A percentile compares a stretch with the other conserved stretches of the same genome.
Evolutionary conservation across 37 sponge, comb jelly and placozoan genomes (phyloP).

Genomic region (Ephydatia muelleri): DNA sequence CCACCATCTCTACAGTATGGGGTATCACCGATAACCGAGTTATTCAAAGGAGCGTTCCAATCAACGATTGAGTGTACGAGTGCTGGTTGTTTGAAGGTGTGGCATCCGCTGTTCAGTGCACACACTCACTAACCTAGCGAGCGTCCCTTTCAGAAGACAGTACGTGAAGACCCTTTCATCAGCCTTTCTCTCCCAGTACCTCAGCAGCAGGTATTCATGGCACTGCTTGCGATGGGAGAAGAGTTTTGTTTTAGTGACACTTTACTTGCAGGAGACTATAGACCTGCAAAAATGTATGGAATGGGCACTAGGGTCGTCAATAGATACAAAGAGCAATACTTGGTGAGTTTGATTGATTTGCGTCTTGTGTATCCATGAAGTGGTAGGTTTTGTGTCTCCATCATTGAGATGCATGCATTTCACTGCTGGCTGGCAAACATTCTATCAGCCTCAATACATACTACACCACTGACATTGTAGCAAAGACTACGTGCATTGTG

Average conservation of each 20-base stretch:
- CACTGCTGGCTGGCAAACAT: too few species aligned
- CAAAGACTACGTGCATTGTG: too few species aligned
- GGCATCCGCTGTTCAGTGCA: not conserved
- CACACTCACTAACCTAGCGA: too few species aligned
- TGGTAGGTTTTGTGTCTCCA: too few species aligned
- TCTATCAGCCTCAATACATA: too few species aligned
- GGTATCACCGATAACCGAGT: not conserved
- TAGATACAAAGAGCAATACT: not conserved
- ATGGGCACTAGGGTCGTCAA: not conserved
- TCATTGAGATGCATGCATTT: too few species aligned
- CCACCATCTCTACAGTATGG: not conserved
- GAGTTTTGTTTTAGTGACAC: not conserved
- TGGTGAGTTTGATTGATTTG: not conserved
- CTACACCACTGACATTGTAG: too few species aligned
- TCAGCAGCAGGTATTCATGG: not conserved
- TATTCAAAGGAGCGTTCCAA: not conserved
- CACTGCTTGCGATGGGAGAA: too few species aligned
- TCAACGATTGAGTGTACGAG: not conserved
- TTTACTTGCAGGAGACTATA: not conserved
- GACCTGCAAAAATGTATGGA: not conserved
- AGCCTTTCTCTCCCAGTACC: not conserved
- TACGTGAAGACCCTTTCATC: not conserved
- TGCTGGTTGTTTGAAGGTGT: not conserved
- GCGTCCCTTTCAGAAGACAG: not conserved
- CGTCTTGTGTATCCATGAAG: too few species aligned